Conservation (phyloP, 2,797 vertebrate species). For the Lacerta viridis region DNA sequence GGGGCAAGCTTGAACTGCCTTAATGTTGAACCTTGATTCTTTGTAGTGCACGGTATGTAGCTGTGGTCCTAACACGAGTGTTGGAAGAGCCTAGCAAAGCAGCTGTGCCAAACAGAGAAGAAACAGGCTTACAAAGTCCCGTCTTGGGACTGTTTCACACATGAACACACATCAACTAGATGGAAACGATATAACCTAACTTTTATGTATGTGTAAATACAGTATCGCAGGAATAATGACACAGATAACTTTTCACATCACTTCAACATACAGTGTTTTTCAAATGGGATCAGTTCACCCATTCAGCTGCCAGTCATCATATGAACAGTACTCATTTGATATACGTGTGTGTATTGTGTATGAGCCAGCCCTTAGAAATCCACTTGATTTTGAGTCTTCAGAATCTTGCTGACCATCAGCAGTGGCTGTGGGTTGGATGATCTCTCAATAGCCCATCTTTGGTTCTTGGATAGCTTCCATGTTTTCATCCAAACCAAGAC, state of each 20-base stretch:
- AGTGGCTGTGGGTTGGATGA: neutral
- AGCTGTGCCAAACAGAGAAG: neutral
- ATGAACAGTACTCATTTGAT: neutral
- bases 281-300: neutral
- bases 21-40: neutral
- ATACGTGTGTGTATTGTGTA: neutral
- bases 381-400: neutral
- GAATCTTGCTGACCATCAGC: neutral
- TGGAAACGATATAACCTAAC: neutral
- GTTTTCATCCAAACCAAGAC: neutral
- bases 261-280: neutral
- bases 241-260: neutral
- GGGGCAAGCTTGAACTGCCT: neutral
- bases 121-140: neutral
- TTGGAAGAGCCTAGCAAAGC: neutral
- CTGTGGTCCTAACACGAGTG: no score
- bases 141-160: neutral
- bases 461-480: neutral
- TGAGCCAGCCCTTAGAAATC: neutral
- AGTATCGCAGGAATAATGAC: neutral
- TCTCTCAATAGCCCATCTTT: neutral
- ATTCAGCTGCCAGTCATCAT: neutral
- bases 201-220: neutral
- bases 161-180: neutral
- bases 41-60: no score